phyloP scores from a whole-genome alignment of 1,140 invertebrate genomes.

The Pogonus chalceus region DNA sequence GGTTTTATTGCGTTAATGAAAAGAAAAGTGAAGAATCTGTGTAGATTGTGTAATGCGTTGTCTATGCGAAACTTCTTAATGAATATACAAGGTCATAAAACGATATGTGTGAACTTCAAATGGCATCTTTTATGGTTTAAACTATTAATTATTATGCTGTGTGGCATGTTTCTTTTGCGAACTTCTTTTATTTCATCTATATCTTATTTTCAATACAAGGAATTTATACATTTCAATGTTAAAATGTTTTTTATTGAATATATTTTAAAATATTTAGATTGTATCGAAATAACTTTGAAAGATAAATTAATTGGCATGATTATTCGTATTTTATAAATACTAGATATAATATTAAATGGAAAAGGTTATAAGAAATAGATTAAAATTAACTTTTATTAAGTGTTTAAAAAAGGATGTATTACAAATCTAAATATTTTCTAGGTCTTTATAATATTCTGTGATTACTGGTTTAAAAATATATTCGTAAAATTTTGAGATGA shows the following conservation, averaged over 20 bases:
- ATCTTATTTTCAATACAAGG: neutral
- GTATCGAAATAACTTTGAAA: too few relatives aligned
- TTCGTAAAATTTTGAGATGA: neutral
- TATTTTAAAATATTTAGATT: too few relatives aligned
- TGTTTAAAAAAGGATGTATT: neutral
- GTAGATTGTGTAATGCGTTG: neutral
- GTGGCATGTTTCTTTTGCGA: neutral
- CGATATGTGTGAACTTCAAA: neutral
- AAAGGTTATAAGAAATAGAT: neutral
- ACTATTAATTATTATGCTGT: neutral
- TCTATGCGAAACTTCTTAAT: neutral
- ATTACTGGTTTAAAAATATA: neutral
- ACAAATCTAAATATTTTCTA: neutral
- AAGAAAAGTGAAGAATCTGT: neutral
- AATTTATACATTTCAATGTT: neutral
- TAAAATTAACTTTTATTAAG: neutral
- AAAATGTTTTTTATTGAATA: neutral
- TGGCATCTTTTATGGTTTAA: neutral
- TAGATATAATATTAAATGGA: neutral
- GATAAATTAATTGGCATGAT: too few relatives aligned
- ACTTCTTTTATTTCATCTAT: neutral
- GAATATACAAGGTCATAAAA: neutral
- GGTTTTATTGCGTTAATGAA: neutral
- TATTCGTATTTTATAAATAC: too few relatives aligned
- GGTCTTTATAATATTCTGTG: neutral